These are phyloP conservation scores for Idaea dimidiata DNA, from an alignment of 2,888 invertebrate species.

Conservation along the genomic window DNA sequence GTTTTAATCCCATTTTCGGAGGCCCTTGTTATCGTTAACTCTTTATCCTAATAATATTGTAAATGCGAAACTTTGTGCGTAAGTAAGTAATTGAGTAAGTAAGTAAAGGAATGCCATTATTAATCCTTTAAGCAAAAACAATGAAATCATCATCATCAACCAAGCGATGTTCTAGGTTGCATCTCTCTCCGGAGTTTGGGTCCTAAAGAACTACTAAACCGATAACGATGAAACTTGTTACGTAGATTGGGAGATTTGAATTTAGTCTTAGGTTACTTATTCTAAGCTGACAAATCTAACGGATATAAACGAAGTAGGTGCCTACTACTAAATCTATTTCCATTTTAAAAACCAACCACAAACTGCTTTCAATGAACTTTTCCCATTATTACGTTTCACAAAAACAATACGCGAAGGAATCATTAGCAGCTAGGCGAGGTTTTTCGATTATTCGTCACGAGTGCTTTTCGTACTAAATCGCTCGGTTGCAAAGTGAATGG, in stretches of 20 bases:
- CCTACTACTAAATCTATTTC: neutral
- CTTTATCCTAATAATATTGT: neutral
- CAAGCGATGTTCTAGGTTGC: no score
- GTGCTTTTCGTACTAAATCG: neutral
- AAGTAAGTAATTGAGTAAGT: neutral
- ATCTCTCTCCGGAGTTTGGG: no score
- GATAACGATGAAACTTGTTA: no score
- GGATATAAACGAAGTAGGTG: neutral
- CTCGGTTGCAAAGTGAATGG: neutral
- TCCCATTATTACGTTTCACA: neutral
- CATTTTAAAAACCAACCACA: neutral
- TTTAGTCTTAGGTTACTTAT: no score
- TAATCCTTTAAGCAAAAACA: no score
- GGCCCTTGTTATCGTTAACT: neutral
- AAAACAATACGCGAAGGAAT: slow-evolving; percentile 1
- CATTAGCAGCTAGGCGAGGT: neutral
- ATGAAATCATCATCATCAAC: no score
- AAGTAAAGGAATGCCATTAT: neutral
- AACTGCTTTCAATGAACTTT: neutral
- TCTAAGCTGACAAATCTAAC: neutral
- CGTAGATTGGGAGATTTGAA: no score
- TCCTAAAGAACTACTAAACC: no score
- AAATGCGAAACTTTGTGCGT: neutral
- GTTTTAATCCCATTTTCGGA: neutral
- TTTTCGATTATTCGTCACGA: neutral